phyloP scores from a whole-genome alignment of 2,113 vertebrate genomes.

The Serilophus lunatus region DNA sequence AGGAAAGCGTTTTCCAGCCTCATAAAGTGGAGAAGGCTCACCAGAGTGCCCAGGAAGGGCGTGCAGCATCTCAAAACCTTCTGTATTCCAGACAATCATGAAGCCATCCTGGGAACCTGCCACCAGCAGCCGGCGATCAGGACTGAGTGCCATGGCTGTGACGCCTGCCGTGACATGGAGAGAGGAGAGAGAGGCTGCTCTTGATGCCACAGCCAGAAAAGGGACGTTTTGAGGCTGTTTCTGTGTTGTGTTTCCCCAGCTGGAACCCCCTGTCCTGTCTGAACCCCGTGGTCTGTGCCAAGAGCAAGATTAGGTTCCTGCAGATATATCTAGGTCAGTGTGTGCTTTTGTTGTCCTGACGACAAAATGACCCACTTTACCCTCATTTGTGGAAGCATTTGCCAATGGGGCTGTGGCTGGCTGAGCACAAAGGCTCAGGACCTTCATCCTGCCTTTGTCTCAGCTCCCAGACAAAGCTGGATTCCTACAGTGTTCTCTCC shows the following conservation, averaged over 20 bases:
- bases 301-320: constrained; percentile 26
- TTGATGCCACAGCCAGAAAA: background rate
- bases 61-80: constrained; percentile 65
- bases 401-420: background rate
- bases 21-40: background rate
- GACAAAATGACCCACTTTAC: constrained; percentile 47
- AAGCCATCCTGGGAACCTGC: constrained; percentile 74
- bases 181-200: background rate
- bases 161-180: constrained; percentile 33
- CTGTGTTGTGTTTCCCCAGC: background rate
- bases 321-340: constrained; percentile 40
- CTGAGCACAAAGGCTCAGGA: background rate
- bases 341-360: constrained; percentile 38
- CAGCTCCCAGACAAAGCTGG: background rate
- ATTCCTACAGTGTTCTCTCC: background rate
- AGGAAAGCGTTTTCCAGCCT: background rate
- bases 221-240: background rate
- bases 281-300: background rate
- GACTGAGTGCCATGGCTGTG: constrained; percentile 69
- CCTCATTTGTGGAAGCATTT: constrained; percentile 2
- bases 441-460: constrained; percentile 5
- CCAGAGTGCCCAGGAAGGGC: constrained; percentile 74
- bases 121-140: constrained; percentile 65
- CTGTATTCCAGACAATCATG: constrained; percentile 72
- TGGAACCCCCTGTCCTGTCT: background rate